These are phyloP conservation scores for Malaclemys terrapin DNA, from an alignment of 2,113 vertebrate genomes.

Conservation along the genomic window DNA sequence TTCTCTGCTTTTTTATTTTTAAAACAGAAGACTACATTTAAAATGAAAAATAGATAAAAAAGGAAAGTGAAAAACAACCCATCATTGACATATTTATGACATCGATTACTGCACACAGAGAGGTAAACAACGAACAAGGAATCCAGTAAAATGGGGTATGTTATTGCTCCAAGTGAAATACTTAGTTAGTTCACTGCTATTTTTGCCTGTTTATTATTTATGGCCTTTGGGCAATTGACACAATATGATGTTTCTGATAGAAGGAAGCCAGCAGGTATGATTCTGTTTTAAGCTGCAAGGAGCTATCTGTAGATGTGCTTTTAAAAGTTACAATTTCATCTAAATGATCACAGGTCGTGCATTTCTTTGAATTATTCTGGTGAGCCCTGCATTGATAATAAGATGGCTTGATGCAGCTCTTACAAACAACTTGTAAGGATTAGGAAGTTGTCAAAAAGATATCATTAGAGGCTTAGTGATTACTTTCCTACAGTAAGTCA, in stretches of 20 bases:
- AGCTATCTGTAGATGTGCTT: not conserved
- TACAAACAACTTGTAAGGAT: slow-evolving; percentile 55
- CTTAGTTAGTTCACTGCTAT: not conserved
- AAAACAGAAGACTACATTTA: not conserved
- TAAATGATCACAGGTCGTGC: slow-evolving; percentile 22
- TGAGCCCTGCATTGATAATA: not conserved
- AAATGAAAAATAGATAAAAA: not conserved
- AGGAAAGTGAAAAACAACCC: not conserved
- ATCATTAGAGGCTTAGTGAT: slow-evolving; percentile 27
- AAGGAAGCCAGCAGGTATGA: slow-evolving; percentile 29
- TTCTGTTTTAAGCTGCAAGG: not conserved
- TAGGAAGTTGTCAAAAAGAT: slow-evolving; percentile 45
- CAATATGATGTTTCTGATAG: slow-evolving; percentile 1
- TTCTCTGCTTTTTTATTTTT: not conserved
- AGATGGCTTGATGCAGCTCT: not conserved
- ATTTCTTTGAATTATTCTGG: slow-evolving; percentile 35
- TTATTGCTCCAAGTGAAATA: not conserved
- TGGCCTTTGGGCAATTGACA: slow-evolving; percentile 16
- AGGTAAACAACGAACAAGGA: not conserved
- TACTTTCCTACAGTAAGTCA: slow-evolving; percentile 32
- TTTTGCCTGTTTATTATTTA: slow-evolving; percentile 34
- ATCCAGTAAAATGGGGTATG: not conserved
- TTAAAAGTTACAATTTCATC: slow-evolving; percentile 56
- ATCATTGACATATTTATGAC: not conserved
- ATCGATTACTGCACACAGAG: not conserved